These are phyloP conservation scores for Ferdinandea cuprea DNA, from an alignment of 2,888 invertebrate species.

Conservation along the genomic window DNA sequence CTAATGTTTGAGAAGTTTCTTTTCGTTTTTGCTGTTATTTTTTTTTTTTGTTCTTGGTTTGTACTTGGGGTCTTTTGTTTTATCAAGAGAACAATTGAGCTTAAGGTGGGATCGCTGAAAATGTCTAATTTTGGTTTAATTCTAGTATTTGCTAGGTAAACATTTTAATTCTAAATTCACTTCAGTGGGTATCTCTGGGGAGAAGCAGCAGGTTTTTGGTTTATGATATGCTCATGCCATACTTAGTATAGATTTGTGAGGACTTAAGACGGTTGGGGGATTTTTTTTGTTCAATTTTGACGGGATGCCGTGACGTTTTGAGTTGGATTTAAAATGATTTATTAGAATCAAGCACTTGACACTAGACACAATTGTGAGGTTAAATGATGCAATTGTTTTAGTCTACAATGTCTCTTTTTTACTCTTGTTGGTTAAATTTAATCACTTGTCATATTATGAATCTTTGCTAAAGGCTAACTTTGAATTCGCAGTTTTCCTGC, in stretches of 20 bases:
- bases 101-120: slow-evolving; percentile 40
- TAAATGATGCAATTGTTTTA: no score
- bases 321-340: not conserved
- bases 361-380: no score
- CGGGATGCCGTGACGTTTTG: slow-evolving; percentile 22
- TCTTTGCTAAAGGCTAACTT: no score
- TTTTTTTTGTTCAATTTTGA: not conserved
- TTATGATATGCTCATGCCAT: slow-evolving; percentile 8
- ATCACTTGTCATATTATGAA: no score
- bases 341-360: not conserved
- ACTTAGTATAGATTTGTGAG: slow-evolving; percentile 1
- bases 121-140: slow-evolving; percentile 40
- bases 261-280: slow-evolving; percentile 11
- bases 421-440: not conserved
- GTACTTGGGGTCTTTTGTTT: slow-evolving; percentile 7
- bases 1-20: slow-evolving; percentile 36
- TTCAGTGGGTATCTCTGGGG: slow-evolving; percentile 18
- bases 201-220: slow-evolving; percentile 9
- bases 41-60: not conserved
- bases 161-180: slow-evolving; percentile 37
- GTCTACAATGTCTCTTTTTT: no score
- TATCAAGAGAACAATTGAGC: slow-evolving; percentile 16
- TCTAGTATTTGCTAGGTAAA: slow-evolving; percentile 48
- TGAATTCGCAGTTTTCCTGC: no score
- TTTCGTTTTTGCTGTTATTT: no score